These are phyloP conservation scores for Peribatodes rhomboidaria DNA, from an alignment of 2,888 invertebrate species.

Conservation along the genomic window DNA sequence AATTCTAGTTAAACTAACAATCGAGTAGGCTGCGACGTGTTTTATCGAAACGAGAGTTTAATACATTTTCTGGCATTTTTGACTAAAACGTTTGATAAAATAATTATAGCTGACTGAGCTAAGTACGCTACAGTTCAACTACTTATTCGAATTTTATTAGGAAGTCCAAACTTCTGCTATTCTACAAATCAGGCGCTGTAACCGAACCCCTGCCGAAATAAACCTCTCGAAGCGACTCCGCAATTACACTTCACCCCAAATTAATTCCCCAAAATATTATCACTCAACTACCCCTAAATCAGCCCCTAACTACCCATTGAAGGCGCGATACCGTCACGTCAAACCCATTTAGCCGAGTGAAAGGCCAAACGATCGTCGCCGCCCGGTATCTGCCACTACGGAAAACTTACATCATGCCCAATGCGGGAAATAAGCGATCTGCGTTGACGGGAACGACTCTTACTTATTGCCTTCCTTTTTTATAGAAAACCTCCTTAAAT, in stretches of 20 bases:
- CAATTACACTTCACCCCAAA: slow-evolving; percentile 41
- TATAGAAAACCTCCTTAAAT: slow-evolving; percentile 41
- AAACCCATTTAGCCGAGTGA: slow-evolving; percentile 54
- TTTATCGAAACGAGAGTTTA: neutral
- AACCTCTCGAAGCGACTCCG: slow-evolving; percentile 23
- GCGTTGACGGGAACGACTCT: slow-evolving; percentile 71
- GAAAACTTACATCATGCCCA: slow-evolving; percentile 81
- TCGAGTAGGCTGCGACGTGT: slow-evolving; percentile 44
- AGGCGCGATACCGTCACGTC: slow-evolving; percentile 49
- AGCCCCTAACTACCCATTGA: slow-evolving; percentile 44
- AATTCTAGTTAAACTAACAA: neutral
- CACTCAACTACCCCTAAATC: slow-evolving; percentile 45
- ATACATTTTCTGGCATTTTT: neutral
- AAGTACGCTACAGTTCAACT: neutral
- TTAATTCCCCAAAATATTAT: slow-evolving; percentile 43
- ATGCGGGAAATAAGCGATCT: slow-evolving; percentile 81
- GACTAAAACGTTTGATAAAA: neutral
- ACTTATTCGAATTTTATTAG: neutral
- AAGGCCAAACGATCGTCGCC: slow-evolving; percentile 69
- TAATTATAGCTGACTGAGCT: neutral
- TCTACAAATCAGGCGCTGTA: slow-evolving; percentile 20
- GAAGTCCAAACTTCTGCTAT: slow-evolving; percentile 1
- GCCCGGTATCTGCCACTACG: slow-evolving; percentile 74
- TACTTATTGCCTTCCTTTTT: slow-evolving; percentile 66
- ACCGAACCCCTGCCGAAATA: slow-evolving; percentile 24